A percentile compares a stretch with the other conserved stretches of the same genome.
Conservation (phyloP, 2,797 vertebrate species). For the Eleutherodactylus coqui region DNA sequence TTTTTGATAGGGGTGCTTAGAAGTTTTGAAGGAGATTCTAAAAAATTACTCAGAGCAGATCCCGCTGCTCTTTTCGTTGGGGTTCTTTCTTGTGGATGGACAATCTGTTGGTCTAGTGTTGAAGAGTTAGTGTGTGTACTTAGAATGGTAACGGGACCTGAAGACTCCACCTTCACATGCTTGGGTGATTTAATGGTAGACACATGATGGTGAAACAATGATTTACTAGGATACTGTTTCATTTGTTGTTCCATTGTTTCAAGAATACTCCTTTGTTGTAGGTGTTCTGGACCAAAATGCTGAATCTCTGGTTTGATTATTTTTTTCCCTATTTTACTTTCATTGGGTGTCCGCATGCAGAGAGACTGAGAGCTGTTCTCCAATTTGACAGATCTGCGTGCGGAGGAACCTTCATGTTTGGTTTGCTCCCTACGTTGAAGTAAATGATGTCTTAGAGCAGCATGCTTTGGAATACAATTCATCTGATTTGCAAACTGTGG, state of each 20-base stretch:
- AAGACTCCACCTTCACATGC: constrained; percentile 91
- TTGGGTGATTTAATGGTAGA: constrained; percentile 84
- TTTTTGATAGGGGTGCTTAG: constrained; percentile 93
- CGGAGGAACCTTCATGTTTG: constrained; percentile 71
- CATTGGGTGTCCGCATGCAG: constrained; percentile 72
- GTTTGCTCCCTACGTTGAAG: constrained; percentile 88
- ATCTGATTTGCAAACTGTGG: constrained; percentile 73
- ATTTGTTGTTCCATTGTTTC: constrained; percentile 95
- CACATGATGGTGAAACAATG: constrained; percentile 89
- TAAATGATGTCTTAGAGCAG: constrained; percentile 89
- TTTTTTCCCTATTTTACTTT: constrained; percentile 77
- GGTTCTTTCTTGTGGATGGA: constrained; percentile 80
- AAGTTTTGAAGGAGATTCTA: constrained; percentile 94
- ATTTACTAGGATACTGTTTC: constrained; percentile 89
- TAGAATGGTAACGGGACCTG: constrained; percentile 86
- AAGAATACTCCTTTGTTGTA: constrained; percentile 85
- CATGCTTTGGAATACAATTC: constrained; percentile 84
- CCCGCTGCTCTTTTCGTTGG: constrained; percentile 88
- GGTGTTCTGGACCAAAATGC: constrained; percentile 70
- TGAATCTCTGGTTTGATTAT: constrained; percentile 77
- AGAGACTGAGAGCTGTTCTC: constrained; percentile 80
- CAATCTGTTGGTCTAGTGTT: constrained; percentile 74
- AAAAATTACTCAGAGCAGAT: constrained; percentile 87
- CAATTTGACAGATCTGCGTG: constrained; percentile 79
- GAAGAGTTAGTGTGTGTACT: constrained; percentile 80